These are phyloP conservation scores for Poecile montanus DNA, from an alignment of 2,797 vertebrate genomes.

Conservation along the genomic window DNA sequence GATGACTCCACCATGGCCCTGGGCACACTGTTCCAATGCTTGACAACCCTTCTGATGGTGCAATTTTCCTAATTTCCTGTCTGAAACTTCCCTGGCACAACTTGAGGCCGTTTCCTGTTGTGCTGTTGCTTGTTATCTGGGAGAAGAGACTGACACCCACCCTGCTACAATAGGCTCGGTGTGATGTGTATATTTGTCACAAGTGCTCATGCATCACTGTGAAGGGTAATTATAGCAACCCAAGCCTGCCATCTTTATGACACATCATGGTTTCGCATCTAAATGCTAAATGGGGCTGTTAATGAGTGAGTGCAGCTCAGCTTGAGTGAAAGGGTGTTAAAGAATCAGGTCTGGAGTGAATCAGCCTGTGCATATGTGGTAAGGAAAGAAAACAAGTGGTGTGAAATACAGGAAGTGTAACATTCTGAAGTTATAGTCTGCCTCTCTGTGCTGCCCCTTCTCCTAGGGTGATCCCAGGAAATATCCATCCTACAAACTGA, in stretches of 20 bases:
- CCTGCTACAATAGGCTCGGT: not conserved
- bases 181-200: not conserved
- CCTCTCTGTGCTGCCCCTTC: not conserved
- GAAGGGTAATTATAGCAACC: conserved; percentile 31
- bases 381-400: not conserved
- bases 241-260: not conserved
- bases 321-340: conserved; percentile 33
- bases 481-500: not conserved
- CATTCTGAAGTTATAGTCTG: not conserved
- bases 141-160: not conserved
- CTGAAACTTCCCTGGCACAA: not conserved
- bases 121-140: not conserved
- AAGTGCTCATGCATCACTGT: not conserved
- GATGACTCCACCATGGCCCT: not conserved
- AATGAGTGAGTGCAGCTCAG: conserved; percentile 41
- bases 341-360: conserved; percentile 22
- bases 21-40: not conserved
- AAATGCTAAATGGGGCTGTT: conserved; percentile 15
- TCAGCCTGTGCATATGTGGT: not conserved
- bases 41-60: not conserved
- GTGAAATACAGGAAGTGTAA: not conserved
- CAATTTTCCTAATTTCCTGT: not conserved
- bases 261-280: conserved; percentile 29
- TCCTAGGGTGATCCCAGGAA: not conserved
- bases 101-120: not conserved